A percentile compares a stretch with the other conserved stretches of the same genome.
Conservation (phyloP, 2,888 invertebrate genomes). For the Capitulum mitella region DNA sequence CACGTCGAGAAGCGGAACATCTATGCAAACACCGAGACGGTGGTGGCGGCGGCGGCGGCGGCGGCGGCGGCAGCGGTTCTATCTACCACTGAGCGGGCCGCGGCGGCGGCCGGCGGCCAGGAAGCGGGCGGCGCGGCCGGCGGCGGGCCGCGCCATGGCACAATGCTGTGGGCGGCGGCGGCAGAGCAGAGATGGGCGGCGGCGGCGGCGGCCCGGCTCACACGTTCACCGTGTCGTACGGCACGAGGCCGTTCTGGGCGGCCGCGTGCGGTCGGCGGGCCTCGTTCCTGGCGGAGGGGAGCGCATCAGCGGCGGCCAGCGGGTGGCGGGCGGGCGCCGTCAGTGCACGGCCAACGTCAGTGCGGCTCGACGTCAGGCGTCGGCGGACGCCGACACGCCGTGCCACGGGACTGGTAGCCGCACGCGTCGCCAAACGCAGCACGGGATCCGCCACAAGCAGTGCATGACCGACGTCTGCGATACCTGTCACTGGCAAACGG, state of each 20-base stretch:
- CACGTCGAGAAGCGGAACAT: slow-evolving; percentile 13
- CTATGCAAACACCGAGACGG: neutral
- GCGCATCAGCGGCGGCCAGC: too few species aligned
- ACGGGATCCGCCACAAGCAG: too few species aligned
- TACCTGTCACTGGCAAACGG: too few species aligned
- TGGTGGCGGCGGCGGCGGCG: neutral
- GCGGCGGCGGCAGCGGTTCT: neutral
- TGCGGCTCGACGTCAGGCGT: too few species aligned
- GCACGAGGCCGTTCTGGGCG: slow-evolving; percentile 16
- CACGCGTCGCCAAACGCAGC: too few species aligned
- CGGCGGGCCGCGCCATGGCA: neutral
- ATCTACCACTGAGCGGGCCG: neutral
- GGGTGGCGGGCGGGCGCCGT: too few species aligned
- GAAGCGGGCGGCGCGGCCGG: neutral
- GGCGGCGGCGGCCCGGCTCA: neutral
- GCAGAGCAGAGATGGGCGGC: neutral
- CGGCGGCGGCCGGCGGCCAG: neutral
- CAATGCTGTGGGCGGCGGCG: neutral
- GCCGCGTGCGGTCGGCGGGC: neutral
- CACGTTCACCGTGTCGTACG: slow-evolving; percentile 19
- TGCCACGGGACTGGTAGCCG: too few species aligned
- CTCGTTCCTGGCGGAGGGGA: slow-evolving; percentile 12
- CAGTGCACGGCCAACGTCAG: too few species aligned
- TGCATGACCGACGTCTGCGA: too few species aligned
- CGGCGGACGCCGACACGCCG: too few species aligned